Evolutionary conservation across 2,113 vertebrate species (phyloP), one percentile per base, ranked within the genome.

Genomic region (Pygoscelis antarcticus): DNA sequence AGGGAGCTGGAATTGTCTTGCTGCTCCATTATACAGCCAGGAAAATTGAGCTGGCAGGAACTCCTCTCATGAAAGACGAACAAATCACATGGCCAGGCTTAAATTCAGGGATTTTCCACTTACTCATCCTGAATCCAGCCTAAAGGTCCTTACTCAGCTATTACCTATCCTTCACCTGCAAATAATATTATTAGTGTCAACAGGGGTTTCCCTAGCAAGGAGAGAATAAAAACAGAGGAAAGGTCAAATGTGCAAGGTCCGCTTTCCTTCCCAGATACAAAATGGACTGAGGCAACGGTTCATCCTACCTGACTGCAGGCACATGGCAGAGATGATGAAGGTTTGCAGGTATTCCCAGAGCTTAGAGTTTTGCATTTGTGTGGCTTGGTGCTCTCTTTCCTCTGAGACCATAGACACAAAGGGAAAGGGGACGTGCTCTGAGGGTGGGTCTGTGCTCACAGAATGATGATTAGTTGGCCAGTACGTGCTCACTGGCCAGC

Each of bases 71-170:
- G 44, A 83, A 72, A 86, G 46, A 49, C 16, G 54, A 89, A 68
- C n/a, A 38, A 89, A 70, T 49, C 76, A 68, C 79, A 68, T 32
- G 66, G 47, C 25, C 62, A 2, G 66, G 42, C 60, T 83, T 46
- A 58, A 95, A 96, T 93, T 93, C 88, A 47, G 93, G 90, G 92
- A 80, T 94, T 97, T 95, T 90, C 92, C 92, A 90, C 76, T 96
- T 92, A 86, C 58, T 93, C 85, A 91, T 88, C 85, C 90, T 32
- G 1, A 87, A n/a, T 21, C 51, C 93, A 88, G 82, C 75, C 90
- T 88, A 20, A 62, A 95, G 87, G 42, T 62, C 79, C 87, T 96
- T 54, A 90, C 84, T 96, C 95, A 87, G 81, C 81, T 79, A 34
- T 64, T 79, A 25, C 72, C 88, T 90, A 27, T 52, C 51, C 64